phyloP scores from a whole-genome alignment of 1,140 invertebrate genomes.

The Nasonia giraulti region DNA sequence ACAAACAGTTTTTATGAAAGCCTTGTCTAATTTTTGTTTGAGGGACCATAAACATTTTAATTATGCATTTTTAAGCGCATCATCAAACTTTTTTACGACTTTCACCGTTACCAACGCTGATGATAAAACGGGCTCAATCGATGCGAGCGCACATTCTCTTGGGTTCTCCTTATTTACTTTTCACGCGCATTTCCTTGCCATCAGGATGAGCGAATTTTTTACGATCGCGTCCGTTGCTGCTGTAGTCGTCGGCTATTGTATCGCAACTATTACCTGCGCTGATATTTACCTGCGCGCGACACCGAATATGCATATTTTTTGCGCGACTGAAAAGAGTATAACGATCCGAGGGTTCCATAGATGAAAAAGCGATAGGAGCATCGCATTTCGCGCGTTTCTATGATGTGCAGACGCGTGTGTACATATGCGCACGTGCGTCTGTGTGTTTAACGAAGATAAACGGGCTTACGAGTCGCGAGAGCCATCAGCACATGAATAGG shows the following conservation, averaged over 20 bases:
- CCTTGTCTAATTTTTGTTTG: conserved; percentile 34
- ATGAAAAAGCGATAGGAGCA: conserved; percentile 21
- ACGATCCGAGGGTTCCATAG: conserved; percentile 8
- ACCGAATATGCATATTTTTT: conserved; percentile 1
- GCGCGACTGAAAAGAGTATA: conserved; percentile 14
- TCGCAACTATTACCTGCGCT: conserved; percentile 13
- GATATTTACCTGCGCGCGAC: conserved; percentile 16
- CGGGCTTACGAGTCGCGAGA: neutral
- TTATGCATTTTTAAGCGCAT: conserved; percentile 31
- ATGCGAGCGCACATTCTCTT: neutral
- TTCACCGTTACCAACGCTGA: neutral
- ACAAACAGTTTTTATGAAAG: conserved; percentile 21
- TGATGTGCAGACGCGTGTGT: neutral
- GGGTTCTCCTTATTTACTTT: conserved; percentile 42
- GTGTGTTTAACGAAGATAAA: conserved; percentile 43
- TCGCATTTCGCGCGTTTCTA: neutral
- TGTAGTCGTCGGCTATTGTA: neutral
- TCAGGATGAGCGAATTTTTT: conserved; percentile 21
- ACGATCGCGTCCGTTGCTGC: conserved; percentile 11
- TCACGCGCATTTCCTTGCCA: conserved; percentile 23
- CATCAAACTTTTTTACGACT: conserved; percentile 43
- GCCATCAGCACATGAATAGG: conserved; percentile 37
- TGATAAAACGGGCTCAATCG: conserved; percentile 11
- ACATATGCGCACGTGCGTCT: neutral
- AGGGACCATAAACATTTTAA: conserved; percentile 27